These are phyloP conservation scores for Steinernema carpocapsae DNA, from an alignment of 2,888 invertebrate genomes.

Conservation along the genomic window DNA sequence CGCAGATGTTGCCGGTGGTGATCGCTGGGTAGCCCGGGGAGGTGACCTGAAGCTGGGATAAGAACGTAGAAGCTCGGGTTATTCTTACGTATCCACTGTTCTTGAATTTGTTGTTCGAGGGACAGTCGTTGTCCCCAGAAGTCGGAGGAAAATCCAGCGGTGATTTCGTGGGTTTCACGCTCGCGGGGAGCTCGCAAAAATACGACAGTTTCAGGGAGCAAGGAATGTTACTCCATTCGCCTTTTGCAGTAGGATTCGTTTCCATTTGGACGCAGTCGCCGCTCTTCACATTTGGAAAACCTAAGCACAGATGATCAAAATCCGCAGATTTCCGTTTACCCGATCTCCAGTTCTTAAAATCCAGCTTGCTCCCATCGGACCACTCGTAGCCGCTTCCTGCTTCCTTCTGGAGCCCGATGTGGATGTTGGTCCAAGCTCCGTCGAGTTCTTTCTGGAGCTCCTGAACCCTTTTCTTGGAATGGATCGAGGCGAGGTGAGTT, in stretches of 20 bases:
- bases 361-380: not conserved
- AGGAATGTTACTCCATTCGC: conserved; percentile 2
- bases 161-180: conserved; percentile 4
- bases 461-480: not conserved
- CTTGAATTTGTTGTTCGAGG: not conserved
- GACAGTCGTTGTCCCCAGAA: conserved; percentile 28
- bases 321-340: not conserved
- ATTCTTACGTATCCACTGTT: conserved; percentile 14
- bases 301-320: not conserved
- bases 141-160: conserved; percentile 25
- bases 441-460: conserved; percentile 21
- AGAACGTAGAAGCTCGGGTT: not conserved
- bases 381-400: not conserved
- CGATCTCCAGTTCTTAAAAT: conserved; percentile 1
- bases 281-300: not conserved
- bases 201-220: not conserved
- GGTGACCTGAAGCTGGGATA: conserved; percentile 5
- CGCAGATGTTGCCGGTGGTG: conserved; percentile 22
- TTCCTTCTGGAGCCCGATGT: not conserved
- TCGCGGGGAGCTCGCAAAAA: conserved; percentile 26
- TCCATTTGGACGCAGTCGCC: conserved; percentile 18
- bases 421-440: conserved; percentile 3
- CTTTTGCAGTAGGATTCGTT: conserved; percentile 13
- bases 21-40: conserved; percentile 22
- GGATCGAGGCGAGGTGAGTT: conserved; percentile 6